phyloP scores from a whole-genome alignment of 2,888 invertebrate species.

The Sphaerophoria taeniata region DNA sequence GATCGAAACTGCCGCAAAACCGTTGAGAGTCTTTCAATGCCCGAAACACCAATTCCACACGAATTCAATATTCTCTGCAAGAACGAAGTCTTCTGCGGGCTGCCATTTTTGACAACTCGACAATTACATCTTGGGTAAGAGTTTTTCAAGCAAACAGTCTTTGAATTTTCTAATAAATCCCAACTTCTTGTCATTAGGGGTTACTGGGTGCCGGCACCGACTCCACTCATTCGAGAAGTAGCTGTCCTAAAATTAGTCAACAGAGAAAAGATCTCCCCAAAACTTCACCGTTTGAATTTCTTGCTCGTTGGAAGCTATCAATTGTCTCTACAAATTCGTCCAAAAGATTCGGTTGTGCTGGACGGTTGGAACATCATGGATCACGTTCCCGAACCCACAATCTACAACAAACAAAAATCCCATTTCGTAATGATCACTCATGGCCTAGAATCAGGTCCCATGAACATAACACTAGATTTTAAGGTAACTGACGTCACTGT shows the following conservation, averaged over 20 bases:
- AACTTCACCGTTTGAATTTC: conserved; percentile 75
- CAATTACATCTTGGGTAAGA: conserved; percentile 77
- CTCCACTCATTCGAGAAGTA: conserved; percentile 77
- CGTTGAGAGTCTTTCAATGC: conserved; percentile 79
- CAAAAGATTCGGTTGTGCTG: conserved; percentile 76
- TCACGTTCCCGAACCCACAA: conserved; percentile 76
- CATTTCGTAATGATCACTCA: conserved; percentile 78
- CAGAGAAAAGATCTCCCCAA: conserved; percentile 70
- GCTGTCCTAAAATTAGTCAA: conserved; percentile 74
- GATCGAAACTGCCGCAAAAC: conserved; percentile 79
- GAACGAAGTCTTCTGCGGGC: conserved; percentile 78
- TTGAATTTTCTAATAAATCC: neutral
- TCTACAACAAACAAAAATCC: conserved; percentile 76
- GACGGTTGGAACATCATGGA: conserved; percentile 76
- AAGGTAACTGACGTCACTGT: conserved; percentile 70
- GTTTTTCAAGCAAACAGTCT: neutral
- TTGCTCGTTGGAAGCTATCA: conserved; percentile 76
- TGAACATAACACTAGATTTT: conserved; percentile 77
- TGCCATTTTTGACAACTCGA: conserved; percentile 77
- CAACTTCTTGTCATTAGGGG: conserved; percentile 73
- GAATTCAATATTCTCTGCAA: conserved; percentile 78
- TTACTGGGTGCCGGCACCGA: conserved; percentile 78
- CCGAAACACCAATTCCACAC: conserved; percentile 78
- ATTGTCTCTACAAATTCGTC: conserved; percentile 77
- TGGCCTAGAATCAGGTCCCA: conserved; percentile 77